Evolutionary conservation across 2,797 vertebrate species (phyloP).

Genomic region (Discoglossus pictus): DNA sequence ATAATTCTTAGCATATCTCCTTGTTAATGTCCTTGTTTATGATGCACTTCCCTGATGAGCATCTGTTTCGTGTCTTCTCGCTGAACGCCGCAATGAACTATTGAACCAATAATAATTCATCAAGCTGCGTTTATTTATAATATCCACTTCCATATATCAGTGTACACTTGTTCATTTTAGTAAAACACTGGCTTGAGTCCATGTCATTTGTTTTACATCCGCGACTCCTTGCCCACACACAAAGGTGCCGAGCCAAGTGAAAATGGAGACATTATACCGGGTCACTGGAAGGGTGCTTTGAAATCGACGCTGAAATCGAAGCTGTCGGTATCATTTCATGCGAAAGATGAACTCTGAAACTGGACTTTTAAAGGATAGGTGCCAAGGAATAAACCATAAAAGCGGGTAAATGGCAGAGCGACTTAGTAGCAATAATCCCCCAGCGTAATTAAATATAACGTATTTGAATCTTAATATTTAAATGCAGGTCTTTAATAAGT

Average conservation of each 20-base stretch:
- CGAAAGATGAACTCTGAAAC: conserved; percentile 46
- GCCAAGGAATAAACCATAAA: conserved; percentile 26
- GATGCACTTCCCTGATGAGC: neutral
- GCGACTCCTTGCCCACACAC: conserved; percentile 44
- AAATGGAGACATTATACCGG: conserved; percentile 38
- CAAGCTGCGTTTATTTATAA: neutral
- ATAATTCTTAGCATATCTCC: neutral
- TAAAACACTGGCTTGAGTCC: conserved; percentile 1
- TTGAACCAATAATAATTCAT: conserved; percentile 14
- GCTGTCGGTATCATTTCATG: conserved; percentile 53
- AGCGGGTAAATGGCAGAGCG: conserved; percentile 7
- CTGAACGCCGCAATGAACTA: neutral
- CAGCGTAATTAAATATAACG: conserved; percentile 4
- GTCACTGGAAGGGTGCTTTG: conserved; percentile 49
- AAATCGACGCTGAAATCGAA: conserved; percentile 58
- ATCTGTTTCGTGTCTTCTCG: neutral
- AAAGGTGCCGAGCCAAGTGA: conserved; percentile 13
- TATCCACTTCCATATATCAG: conserved; percentile 16
- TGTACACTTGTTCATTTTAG: conserved; percentile 10
- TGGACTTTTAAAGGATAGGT: conserved; percentile 38
- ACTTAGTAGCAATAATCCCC: neutral
- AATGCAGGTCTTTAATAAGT: too few species aligned
- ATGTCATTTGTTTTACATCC: conserved; percentile 36
- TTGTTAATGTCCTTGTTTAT: neutral
- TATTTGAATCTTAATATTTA: too few species aligned